Conservation (phyloP, 2,113 vertebrate genomes). For the Plecturocebus donacophilus region DNA sequence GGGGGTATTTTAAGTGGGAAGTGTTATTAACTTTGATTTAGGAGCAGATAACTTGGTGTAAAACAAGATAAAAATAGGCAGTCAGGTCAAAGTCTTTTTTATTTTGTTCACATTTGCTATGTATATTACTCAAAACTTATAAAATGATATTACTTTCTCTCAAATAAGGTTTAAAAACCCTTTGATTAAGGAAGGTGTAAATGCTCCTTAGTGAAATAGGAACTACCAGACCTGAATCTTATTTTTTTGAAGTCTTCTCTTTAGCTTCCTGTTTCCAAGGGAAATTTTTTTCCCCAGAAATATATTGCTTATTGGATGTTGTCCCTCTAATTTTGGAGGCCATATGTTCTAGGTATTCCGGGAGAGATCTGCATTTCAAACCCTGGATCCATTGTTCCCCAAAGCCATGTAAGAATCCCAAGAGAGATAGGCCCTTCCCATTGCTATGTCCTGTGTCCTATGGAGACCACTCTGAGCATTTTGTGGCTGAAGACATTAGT, state of each 20-base stretch:
- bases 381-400: neutral
- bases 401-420: neutral
- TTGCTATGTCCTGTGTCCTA: neutral
- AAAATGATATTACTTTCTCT: neutral
- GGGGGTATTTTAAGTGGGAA: neutral
- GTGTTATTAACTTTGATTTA: neutral
- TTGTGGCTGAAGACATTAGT: neutral
- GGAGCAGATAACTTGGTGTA: neutral
- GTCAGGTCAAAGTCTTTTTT: neutral
- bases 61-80: neutral
- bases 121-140: neutral
- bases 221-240: neutral
- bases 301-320: neutral
- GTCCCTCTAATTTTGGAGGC: conserved; percentile 60
- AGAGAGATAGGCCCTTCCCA: accelerated
- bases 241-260: neutral
- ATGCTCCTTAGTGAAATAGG: neutral
- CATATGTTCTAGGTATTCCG: conserved; percentile 49
- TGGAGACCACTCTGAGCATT: neutral
- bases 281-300: conserved; percentile 5
- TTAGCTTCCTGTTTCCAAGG: conserved; percentile 60
- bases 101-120: neutral
- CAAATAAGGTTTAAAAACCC: neutral
- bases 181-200: neutral
- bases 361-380: conserved; percentile 12